These are phyloP conservation scores for Illadopsis cleaveri DNA, from an alignment of 2,113 vertebrate species.

Conservation along the genomic window DNA sequence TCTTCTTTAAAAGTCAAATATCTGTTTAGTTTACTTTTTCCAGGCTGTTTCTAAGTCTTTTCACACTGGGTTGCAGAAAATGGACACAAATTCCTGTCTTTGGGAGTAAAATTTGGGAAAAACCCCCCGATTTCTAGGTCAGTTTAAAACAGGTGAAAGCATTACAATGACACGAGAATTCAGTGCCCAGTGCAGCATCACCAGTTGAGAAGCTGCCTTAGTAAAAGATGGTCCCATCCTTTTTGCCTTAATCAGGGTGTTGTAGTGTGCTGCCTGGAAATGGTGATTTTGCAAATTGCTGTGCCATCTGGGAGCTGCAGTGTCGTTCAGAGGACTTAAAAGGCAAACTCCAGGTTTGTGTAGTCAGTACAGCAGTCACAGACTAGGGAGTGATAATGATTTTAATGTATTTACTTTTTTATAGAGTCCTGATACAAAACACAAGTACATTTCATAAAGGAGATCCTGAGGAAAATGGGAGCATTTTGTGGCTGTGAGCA, in stretches of 20 bases:
- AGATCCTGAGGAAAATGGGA: background rate
- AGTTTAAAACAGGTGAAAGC: background rate
- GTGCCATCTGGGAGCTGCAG: background rate
- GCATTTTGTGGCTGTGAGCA: background rate
- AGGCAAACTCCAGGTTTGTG: background rate
- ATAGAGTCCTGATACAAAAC: background rate
- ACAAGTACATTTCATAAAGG: background rate
- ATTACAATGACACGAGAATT: background rate
- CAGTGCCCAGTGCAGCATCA: background rate
- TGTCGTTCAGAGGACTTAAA: background rate
- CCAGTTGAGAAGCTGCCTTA: background rate
- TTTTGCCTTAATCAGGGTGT: background rate
- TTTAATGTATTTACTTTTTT: background rate
- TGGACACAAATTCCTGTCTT: background rate
- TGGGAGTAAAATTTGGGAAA: background rate
- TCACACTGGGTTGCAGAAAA: background rate
- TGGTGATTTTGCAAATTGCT: background rate
- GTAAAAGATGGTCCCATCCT: background rate
- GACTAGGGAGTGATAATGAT: background rate
- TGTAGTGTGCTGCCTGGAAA: background rate
- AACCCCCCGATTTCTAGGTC: background rate
- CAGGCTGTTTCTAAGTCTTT: background rate
- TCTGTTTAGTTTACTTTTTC: background rate
- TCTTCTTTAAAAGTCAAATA: background rate
- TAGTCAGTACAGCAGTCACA: background rate